Evolutionary conservation across 2,797 vertebrate genomes (phyloP).

Genomic region (Poecile montanus): DNA sequence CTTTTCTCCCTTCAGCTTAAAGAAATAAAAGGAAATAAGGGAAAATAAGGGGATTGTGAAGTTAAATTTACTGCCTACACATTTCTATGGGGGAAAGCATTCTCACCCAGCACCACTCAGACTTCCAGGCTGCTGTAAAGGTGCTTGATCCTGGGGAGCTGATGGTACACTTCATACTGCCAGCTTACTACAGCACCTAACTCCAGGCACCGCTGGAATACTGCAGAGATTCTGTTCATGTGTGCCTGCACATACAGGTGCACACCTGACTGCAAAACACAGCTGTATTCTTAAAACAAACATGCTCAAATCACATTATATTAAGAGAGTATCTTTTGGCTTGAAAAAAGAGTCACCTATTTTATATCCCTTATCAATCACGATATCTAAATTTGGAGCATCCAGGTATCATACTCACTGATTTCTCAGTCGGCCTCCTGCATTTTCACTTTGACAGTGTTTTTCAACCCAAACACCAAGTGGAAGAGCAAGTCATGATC

Average conservation of each 20-base stretch:
- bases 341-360: not conserved
- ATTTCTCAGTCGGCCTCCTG: not conserved
- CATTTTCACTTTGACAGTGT: not conserved
- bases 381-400: not conserved
- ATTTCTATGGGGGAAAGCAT: not conserved
- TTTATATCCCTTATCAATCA: conserved; percentile 21
- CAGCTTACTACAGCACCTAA: conserved; percentile 24
- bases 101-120: not conserved
- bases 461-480: not conserved
- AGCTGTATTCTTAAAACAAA: conserved; percentile 35
- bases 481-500: not conserved
- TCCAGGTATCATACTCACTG: not conserved
- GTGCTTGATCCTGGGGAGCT: not conserved
- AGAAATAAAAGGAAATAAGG: not conserved
- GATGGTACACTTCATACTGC: not conserved
- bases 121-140: not conserved
- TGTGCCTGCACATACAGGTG: not conserved
- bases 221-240: not conserved
- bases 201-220: not conserved
- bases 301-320: not conserved
- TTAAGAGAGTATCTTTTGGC: not conserved
- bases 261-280: not conserved
- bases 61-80: not conserved
- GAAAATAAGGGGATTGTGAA: not conserved
- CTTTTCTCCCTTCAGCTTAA: not conserved